A percentile compares a stretch with the other conserved stretches of the same genome.
phyloP scores from a whole-genome alignment of 2,888 invertebrate species.

The Sympetrum striolatum region DNA sequence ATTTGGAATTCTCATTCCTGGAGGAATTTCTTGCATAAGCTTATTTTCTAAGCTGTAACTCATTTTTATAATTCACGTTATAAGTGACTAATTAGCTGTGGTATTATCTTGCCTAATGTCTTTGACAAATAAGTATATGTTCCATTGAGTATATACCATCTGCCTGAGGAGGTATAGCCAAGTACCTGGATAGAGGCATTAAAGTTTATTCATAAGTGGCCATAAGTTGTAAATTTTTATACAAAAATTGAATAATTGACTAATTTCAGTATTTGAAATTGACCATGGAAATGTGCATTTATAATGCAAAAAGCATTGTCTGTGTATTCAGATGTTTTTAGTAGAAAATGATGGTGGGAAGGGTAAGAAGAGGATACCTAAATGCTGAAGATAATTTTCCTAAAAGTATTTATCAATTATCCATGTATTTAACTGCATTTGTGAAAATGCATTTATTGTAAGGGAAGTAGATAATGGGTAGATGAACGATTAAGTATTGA shows the following conservation, averaged over 20 bases:
- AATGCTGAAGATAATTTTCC: neutral
- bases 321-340: neutral
- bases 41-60: conserved; percentile 30
- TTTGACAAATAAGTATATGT: conserved; percentile 8
- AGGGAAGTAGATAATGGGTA: neutral
- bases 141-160: neutral
- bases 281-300: neutral
- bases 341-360: neutral
- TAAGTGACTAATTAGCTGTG: conserved; percentile 42
- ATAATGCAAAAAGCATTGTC: neutral
- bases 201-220: neutral
- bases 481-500: neutral
- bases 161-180: neutral
- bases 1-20: conserved; percentile 34
- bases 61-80: conserved; percentile 27
- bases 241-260: neutral
- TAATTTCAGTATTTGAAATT: neutral
- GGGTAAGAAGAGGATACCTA: neutral
- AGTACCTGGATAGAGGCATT: neutral
- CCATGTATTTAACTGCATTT: neutral
- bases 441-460: neutral
- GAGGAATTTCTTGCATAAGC: conserved; percentile 31
- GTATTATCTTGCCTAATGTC: conserved; percentile 26
- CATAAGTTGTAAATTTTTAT: neutral
- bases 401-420: neutral